phyloP scores from a whole-genome alignment of 2,888 invertebrate species.

The Luffia ferchaultella region DNA sequence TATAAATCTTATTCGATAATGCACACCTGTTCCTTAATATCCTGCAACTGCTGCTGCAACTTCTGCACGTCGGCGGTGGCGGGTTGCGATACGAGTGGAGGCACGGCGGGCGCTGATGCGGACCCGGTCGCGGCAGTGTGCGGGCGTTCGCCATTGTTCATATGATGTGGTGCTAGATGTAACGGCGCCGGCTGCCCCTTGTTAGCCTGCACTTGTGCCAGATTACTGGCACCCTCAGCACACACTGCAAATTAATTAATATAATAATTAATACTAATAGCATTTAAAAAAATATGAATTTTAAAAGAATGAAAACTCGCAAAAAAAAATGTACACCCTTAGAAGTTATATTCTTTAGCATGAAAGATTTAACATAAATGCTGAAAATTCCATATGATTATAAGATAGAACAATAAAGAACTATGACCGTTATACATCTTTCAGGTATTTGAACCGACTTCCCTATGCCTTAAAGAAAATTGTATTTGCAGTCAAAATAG shows the following conservation, averaged over 20 bases:
- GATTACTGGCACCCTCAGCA: constrained; percentile 44
- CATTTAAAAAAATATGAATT: constrained; percentile 14
- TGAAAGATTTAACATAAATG: too few species aligned
- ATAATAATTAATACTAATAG: neutral
- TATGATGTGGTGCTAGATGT: constrained; percentile 51
- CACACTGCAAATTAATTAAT: constrained; percentile 27
- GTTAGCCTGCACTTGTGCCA: constrained; percentile 53
- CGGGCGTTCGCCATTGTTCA: constrained; percentile 50
- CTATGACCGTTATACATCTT: too few species aligned
- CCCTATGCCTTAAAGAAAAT: too few species aligned
- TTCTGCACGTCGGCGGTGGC: constrained; percentile 82
- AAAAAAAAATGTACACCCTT: too few species aligned
- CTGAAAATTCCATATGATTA: too few species aligned
- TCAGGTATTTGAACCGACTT: too few species aligned
- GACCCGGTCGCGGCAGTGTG: constrained; percentile 12
- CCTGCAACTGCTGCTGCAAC: constrained; percentile 92
- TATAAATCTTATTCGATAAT: too few species aligned
- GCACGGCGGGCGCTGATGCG: constrained; percentile 8
- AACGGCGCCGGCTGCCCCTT: constrained; percentile 46
- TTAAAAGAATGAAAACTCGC: too few species aligned
- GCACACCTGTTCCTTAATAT: constrained; percentile 94
- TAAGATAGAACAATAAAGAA: too few species aligned
- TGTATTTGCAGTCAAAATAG: too few species aligned
- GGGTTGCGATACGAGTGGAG: constrained; percentile 62
- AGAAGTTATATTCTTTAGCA: too few species aligned